A percentile compares a stretch with the other conserved stretches of the same genome.
phyloP scores from a whole-genome alignment of 1,140 invertebrate genomes.

The Temnothorax longispinosus region DNA sequence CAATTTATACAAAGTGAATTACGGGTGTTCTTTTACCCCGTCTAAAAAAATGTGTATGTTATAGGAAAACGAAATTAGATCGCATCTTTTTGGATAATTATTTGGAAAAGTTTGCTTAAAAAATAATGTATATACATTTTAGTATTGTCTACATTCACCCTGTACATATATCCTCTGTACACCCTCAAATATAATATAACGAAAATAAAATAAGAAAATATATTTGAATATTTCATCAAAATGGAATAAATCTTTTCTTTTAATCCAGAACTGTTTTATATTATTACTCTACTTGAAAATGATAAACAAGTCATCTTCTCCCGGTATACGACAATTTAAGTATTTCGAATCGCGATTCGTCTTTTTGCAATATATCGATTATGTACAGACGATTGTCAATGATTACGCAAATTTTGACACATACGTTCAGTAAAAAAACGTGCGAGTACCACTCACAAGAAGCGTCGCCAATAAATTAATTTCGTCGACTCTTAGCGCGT shows the following conservation, averaged over 20 bases:
- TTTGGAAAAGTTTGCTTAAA: neutral
- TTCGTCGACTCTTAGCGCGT: neutral
- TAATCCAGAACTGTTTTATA: neutral
- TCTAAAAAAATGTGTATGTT: conserved; percentile 25
- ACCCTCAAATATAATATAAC: conserved; percentile 19
- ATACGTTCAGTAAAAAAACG: neutral
- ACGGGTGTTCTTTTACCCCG: conserved; percentile 18
- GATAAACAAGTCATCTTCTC: neutral
- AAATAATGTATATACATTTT: conserved; percentile 41
- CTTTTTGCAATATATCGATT: conserved; percentile 49
- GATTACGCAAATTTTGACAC: neutral
- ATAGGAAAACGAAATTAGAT: neutral
- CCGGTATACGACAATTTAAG: neutral
- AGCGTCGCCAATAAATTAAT: neutral
- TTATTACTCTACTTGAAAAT: neutral
- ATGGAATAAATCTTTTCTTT: conserved; percentile 12
- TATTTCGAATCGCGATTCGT: conserved; percentile 2
- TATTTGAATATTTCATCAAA: conserved; percentile 32
- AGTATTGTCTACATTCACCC: conserved; percentile 21
- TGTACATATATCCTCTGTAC: conserved; percentile 19
- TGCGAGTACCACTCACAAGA: neutral
- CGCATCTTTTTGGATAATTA: conserved; percentile 2
- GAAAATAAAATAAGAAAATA: conserved; percentile 36
- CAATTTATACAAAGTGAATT: conserved; percentile 4
- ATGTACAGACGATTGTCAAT: neutral